These are phyloP conservation scores for Semotilus atromaculatus DNA, from an alignment of 2,797 vertebrate species.

Conservation along the genomic window DNA sequence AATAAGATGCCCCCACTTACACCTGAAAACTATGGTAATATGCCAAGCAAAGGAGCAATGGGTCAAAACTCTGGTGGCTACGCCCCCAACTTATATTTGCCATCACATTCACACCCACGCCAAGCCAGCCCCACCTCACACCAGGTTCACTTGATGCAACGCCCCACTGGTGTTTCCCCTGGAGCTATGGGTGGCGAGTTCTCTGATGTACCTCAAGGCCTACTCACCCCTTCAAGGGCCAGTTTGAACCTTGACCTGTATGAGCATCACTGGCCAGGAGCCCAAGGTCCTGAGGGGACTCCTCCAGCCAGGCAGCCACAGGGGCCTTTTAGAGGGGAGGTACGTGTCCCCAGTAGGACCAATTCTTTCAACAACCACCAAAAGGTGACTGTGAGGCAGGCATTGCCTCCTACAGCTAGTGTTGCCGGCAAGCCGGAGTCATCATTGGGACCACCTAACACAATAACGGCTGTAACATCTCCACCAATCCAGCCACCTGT, in stretches of 20 bases:
- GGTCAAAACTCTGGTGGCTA: constrained; percentile 83
- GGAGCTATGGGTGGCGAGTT: constrained; percentile 83
- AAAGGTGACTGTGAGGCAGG: constrained; percentile 81
- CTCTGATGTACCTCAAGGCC: constrained; percentile 84
- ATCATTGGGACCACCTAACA: constrained; percentile 86
- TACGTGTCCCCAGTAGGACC: constrained; percentile 88
- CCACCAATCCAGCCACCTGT: constrained; percentile 95
- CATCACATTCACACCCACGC: constrained; percentile 87
- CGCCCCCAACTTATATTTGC: constrained; percentile 81
- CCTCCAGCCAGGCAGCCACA: constrained; percentile 83
- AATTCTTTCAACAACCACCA: constrained; percentile 94
- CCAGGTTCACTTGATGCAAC: constrained; percentile 87
- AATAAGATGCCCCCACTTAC: constrained; percentile 84
- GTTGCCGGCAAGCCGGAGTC: constrained; percentile 81
- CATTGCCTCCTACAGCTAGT: constrained; percentile 71
- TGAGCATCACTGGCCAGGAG: constrained; percentile 87
- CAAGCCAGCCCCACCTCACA: constrained; percentile 90
- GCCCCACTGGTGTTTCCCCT: constrained; percentile 78
- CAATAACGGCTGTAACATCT: constrained; percentile 91
- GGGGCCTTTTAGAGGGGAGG: constrained; percentile 86
- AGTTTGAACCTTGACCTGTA: constrained; percentile 93
- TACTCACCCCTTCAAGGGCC: constrained; percentile 88
- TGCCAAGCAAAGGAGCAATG: constrained; percentile 85
- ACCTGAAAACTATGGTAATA: constrained; percentile 84
- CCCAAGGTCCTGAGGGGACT: constrained; percentile 78